Evolutionary conservation across 2,797 vertebrate genomes (phyloP).

Genomic region (Alca torda): DNA sequence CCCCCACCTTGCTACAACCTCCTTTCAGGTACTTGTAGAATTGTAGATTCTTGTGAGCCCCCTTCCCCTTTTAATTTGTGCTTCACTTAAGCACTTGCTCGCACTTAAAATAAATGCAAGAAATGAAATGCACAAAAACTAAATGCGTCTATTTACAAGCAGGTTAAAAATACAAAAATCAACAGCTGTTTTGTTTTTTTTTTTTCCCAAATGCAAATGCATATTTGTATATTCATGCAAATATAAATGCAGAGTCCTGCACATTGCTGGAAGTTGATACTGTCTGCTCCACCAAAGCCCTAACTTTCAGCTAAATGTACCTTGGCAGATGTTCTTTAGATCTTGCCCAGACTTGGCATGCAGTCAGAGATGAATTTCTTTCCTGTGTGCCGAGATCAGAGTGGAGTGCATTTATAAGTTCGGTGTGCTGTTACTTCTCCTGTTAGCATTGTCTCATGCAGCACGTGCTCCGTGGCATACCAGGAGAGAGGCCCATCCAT

Average conservation of each 20-base stretch:
- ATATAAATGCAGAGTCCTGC: neutral
- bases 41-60: neutral
- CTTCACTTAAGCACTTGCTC: neutral
- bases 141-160: neutral
- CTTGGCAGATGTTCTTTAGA: constrained; percentile 11
- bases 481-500: neutral
- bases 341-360: neutral
- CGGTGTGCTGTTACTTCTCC: neutral
- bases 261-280: neutral
- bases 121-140: neutral
- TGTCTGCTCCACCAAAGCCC: neutral
- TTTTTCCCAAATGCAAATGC: neutral
- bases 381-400: neutral
- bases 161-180: neutral
- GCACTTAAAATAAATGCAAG: neutral
- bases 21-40: neutral
- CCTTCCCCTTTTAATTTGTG: neutral
- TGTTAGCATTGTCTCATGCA: neutral
- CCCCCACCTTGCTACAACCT: neutral
- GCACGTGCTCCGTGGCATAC: neutral
- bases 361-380: neutral
- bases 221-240: neutral
- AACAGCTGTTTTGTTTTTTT: neutral
- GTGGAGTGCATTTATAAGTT: neutral
- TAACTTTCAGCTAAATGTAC: neutral